Evolutionary conservation across 1,140 invertebrate genomes (phyloP), one percentile per base, ranked within the genome.

Genomic region (Agrilus planipennis): DNA sequence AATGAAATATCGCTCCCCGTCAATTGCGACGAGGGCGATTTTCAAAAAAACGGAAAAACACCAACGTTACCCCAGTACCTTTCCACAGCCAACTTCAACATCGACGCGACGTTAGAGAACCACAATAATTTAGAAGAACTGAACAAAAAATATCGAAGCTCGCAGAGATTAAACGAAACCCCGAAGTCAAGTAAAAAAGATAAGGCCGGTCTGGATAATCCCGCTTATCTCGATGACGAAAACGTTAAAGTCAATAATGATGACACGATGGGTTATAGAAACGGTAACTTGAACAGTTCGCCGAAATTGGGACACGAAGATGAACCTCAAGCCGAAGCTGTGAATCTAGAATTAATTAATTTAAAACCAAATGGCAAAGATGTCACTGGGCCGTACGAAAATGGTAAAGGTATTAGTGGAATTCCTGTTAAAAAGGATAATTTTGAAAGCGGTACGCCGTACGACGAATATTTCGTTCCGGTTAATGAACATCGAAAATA

Each of bases 401-500:
- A 59, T 39, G 61, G 59, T 4, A 67, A 68, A 36, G 54, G 53
- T 19, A 47, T 57, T 4, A 57, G 42, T 31, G 52, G 44, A 14
- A 64, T 67, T 28, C 64, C 64, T 2, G 57, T 73, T 36, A 81
- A 81, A 54, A 76, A 74, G 44, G 79, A 82, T 45, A 76, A 77
- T 15, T 73, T 79, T 12, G 79, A 84, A 36, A 75, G 80, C 54
- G 68, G 73, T 16, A 80, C 81, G 61, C 75, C 79, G 14, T 84
- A 84, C 58, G 81, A 85, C 46, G 81, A 85, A 50, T 86, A 85
- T 60, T 86, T 86, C 59, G 81, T 86, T 37, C 81, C 83, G 22
- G 82, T 86, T 27, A 85, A 86, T 58, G 79, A 86, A 51, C 82
- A 84, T 61, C 73, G 76, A 56, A 86, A 86, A 67, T 85, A 77